Evolutionary conservation across 2,888 invertebrate genomes (phyloP).

Genomic region (Hedychridium roseum): DNA sequence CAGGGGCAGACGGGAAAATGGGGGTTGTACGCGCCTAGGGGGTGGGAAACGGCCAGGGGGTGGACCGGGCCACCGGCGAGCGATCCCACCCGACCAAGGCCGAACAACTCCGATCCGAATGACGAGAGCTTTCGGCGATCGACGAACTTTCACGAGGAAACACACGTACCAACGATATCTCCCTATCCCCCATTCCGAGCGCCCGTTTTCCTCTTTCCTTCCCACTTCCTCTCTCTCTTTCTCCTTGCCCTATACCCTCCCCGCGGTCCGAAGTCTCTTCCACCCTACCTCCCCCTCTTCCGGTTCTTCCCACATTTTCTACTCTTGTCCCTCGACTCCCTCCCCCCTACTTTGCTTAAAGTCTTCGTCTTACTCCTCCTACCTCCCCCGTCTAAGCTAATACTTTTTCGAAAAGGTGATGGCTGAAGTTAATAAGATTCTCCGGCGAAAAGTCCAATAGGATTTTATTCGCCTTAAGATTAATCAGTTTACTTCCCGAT

Average conservation of each 20-base stretch:
- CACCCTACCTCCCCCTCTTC: conserved; percentile 6
- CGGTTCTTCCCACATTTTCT: conserved; percentile 1
- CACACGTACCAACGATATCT: too few relatives aligned
- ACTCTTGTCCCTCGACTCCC: too few relatives aligned
- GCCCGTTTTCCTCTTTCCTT: conserved; percentile 5
- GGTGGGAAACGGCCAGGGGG: conserved; percentile 7
- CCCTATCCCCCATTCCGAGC: too few relatives aligned
- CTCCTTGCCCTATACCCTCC: conserved; percentile 1
- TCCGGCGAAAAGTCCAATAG: conserved; percentile 5
- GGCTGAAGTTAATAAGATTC: conserved; percentile 9
- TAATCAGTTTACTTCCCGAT: too few relatives aligned
- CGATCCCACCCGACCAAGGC: conserved; percentile 44
- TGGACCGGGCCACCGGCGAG: conserved; percentile 32
- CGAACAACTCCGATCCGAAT: conserved; percentile 37
- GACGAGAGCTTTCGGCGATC: conserved; percentile 40
- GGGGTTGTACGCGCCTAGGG: conserved; percentile 21
- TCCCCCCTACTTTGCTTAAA: neutral
- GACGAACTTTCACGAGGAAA: conserved; percentile 46
- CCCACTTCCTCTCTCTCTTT: conserved; percentile 5
- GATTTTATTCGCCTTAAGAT: conserved; percentile 18
- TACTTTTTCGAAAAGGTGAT: conserved; percentile 1
- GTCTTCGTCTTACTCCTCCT: conserved; percentile 1
- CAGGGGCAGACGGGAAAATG: conserved; percentile 14
- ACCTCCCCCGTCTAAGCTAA: neutral
- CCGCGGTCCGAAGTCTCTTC: conserved; percentile 2